These are phyloP conservation scores for Phaedon cochleariae DNA, from an alignment of 2,888 invertebrate species.

Conservation along the genomic window DNA sequence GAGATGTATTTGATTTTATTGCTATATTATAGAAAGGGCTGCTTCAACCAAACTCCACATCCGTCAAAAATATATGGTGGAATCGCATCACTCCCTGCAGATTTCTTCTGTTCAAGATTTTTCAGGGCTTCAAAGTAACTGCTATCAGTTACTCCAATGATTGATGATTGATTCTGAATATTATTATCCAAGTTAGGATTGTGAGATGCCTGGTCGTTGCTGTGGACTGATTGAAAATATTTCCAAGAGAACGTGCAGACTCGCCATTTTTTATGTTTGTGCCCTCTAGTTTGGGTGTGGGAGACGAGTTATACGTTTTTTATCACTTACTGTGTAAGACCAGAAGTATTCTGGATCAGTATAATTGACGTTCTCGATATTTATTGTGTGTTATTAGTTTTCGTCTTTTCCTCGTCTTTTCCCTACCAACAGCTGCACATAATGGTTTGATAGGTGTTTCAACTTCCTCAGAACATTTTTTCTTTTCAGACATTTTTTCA, in stretches of 20 bases:
- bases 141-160: neutral
- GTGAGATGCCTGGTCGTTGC: neutral
- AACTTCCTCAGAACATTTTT: neutral
- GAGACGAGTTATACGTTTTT: neutral
- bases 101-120: neutral
- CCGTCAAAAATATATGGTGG: neutral
- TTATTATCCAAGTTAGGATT: neutral
- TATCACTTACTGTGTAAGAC: neutral
- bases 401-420: too few species aligned
- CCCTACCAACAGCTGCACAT: neutral
- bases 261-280: neutral
- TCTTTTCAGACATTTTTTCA: neutral
- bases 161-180: neutral
- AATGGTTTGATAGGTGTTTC: neutral
- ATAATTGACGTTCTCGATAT: too few species aligned
- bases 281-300: neutral
- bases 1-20: neutral
- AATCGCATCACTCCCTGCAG: neutral
- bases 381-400: too few species aligned
- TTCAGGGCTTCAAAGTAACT: neutral
- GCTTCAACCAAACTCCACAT: neutral
- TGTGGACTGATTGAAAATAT: constrained; percentile 1
- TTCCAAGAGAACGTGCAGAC: neutral
- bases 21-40: neutral
- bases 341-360: too few species aligned